Conservation (phyloP, 2,113 vertebrate genomes). For the Scatophagus argus region DNA sequence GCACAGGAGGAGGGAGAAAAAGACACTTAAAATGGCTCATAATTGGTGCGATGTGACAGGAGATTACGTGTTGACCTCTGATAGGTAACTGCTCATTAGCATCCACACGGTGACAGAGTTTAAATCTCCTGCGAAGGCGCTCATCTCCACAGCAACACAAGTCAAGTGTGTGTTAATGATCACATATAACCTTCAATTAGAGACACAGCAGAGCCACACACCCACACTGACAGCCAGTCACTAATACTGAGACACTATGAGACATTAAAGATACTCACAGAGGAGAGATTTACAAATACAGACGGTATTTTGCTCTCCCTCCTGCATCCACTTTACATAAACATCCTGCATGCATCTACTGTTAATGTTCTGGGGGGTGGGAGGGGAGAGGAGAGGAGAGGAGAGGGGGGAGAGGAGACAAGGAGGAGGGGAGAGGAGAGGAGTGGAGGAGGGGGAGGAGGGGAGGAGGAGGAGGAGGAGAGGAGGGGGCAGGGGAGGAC, state of each 20-base stretch:
- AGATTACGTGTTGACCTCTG: background rate
- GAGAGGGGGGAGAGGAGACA: slow-evolving; percentile 1
- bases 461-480: background rate
- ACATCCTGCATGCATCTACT: slow-evolving; percentile 53
- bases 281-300: slow-evolving; percentile 50
- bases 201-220: background rate
- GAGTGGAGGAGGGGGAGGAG: background rate
- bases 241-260: background rate
- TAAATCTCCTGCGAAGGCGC: slow-evolving; percentile 1
- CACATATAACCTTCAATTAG: slow-evolving; percentile 48
- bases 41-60: slow-evolving; percentile 1
- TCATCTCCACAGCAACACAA: background rate
- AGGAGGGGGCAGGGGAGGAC: background rate
- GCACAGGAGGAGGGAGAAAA: background rate
- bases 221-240: slow-evolving; percentile 6
- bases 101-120: slow-evolving; percentile 1
- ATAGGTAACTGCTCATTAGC: slow-evolving; percentile 42
- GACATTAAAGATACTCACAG: slow-evolving; percentile 17
- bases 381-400: background rate
- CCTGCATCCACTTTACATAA: slow-evolving; percentile 59
- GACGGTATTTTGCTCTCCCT: slow-evolving; percentile 33
- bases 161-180: slow-evolving; percentile 45
- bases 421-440: background rate
- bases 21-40: background rate
- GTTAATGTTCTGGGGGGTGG: slow-evolving; percentile 20